A percentile compares a stretch with the other conserved stretches of the same genome.
Evolutionary conservation across 2,113 vertebrate genomes (phyloP).

Genomic region (Symphodus melops): DNA sequence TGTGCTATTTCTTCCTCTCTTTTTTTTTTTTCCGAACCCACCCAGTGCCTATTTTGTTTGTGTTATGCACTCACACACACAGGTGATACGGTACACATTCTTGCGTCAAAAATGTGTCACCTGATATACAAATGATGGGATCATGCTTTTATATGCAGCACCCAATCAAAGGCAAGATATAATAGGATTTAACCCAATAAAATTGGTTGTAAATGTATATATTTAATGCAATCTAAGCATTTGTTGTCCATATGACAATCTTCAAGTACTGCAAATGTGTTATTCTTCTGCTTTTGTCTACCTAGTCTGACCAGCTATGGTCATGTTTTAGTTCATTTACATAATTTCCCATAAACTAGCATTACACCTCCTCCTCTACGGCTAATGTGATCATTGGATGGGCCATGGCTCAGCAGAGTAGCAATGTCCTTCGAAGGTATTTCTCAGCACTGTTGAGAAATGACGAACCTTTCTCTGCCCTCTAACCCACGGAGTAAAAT

Average conservation of each 20-base stretch:
- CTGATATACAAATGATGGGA: too few relatives aligned
- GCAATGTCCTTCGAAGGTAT: conserved; percentile 44
- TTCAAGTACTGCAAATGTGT: not conserved
- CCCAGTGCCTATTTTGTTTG: too few relatives aligned
- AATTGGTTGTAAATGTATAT: too few relatives aligned
- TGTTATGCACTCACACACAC: too few relatives aligned
- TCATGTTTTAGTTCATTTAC: conserved; percentile 14
- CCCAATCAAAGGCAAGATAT: too few relatives aligned
- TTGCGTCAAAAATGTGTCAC: too few relatives aligned
- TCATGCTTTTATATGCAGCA: too few relatives aligned
- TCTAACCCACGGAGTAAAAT: conserved; percentile 66
- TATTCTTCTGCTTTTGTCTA: not conserved
- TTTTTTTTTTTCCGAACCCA: too few relatives aligned
- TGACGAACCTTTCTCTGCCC: conserved; percentile 77
- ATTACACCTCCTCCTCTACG: conserved; percentile 28
- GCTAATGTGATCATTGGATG: conserved; percentile 53
- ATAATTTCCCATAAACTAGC: conserved; percentile 25
- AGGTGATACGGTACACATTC: too few relatives aligned
- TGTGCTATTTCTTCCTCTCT: not conserved
- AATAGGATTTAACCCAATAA: too few relatives aligned
- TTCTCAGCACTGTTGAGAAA: conserved; percentile 74
- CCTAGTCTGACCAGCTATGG: not conserved
- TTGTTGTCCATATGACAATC: not conserved
- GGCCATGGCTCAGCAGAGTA: conserved; percentile 22
- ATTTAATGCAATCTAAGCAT: too few relatives aligned